Evolutionary conservation across 2,888 invertebrate genomes (phyloP), one percentile per base, ranked within the genome.

Genomic region (Chironomus tentans): DNA sequence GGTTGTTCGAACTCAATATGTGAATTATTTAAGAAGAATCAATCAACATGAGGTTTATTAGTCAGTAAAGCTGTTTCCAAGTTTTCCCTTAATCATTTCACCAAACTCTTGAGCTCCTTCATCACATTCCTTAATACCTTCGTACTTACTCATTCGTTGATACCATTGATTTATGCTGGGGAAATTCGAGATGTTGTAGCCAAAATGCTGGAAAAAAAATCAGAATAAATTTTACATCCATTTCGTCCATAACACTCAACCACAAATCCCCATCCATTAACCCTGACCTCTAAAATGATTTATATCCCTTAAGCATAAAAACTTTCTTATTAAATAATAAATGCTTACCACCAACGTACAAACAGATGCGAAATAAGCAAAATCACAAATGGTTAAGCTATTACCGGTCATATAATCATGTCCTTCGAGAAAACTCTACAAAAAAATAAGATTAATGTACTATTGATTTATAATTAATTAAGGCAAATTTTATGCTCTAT

Each of bases 311-410:
- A 18, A 56, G 28, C 28, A 28, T 28, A 24, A 22, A 24, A 24
- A 65, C 21, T 10, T 65, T 24, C 13, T 21, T 22, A 65, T 24
- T 15, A 56, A 18, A n/a, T 15, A 56, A n/a, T 15, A 56, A 56
- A 56, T 56, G 21, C 70, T 70, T 61, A 71, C 71, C 12, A 74
- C 24, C 10, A 74, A 38, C 12, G 73, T 82, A 0, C 84, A 82
- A 68, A 84, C 79, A 3, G 84, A 82, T 3, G 85, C 83, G 4
- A 82, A 82, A 77, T 86, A 80, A 13, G 82, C 82, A 78, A 85
- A 83, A 80, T 87, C 87, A 21, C 87, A 87, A 70, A 87, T 82
- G 13, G 87, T 87, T 70, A 86, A 78, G 65, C 84, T 81, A 77
- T 85, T 81, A 6, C 87, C 87, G 70, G 85, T 82, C 69, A 85